Percentiles rank a stretch among this genome's conserved stretches.
phyloP scores from a whole-genome alignment of 2,888 invertebrate genomes.

The Perizoma affinitatum region DNA sequence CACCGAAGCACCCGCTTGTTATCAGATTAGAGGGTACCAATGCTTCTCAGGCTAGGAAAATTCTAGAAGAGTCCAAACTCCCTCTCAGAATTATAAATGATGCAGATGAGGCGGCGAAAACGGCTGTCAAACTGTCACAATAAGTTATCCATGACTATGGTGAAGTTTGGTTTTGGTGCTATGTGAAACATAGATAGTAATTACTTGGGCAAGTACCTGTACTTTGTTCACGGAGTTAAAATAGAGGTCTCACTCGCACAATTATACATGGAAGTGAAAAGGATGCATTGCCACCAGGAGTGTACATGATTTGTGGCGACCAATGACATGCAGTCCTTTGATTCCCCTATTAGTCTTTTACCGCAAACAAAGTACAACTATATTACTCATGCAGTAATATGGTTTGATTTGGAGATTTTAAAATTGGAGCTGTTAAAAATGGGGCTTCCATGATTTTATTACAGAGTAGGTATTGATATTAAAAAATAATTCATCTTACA shows the following conservation, averaged over 20 bases:
- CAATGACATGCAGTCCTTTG: too few relatives aligned
- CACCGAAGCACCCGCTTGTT: conserved; percentile 93
- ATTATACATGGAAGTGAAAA: neutral
- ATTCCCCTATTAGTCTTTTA: too few relatives aligned
- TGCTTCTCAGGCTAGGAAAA: conserved; percentile 91
- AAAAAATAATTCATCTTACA: conserved; percentile 3
- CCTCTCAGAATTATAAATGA: conserved; percentile 92
- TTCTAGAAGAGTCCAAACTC: conserved; percentile 93
- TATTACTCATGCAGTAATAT: too few relatives aligned
- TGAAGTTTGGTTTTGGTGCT: conserved; percentile 3
- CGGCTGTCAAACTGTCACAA: conserved; percentile 87
- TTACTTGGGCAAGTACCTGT: too few relatives aligned
- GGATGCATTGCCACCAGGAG: neutral
- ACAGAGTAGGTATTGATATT: conserved; percentile 8
- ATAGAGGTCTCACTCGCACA: too few relatives aligned
- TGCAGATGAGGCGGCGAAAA: conserved; percentile 96
- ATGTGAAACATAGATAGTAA: neutral
- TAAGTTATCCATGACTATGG: conserved; percentile 19
- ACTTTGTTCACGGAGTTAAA: neutral
- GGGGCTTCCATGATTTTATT: conserved; percentile 20
- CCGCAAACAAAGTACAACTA: too few relatives aligned
- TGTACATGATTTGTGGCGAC: too few relatives aligned
- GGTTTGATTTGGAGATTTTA: neutral
- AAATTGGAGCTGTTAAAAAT: conserved; percentile 1
- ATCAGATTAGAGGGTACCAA: conserved; percentile 98